These are phyloP conservation scores for Drosophila percnosoma DNA, from an alignment of 2,888 invertebrate species.

Conservation along the genomic window DNA sequence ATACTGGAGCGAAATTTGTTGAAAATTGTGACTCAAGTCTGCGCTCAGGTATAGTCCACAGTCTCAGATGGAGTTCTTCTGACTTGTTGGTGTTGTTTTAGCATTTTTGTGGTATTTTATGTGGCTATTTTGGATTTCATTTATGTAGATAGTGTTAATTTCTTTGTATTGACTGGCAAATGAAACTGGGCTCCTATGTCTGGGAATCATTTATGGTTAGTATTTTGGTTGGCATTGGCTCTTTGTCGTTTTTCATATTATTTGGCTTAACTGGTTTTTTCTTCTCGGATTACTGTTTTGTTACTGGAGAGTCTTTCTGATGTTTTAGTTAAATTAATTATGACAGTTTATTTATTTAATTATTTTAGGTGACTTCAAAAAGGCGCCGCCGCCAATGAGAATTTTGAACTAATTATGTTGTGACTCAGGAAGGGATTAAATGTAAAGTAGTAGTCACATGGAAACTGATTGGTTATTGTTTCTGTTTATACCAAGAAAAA, in stretches of 20 bases:
- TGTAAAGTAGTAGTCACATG: constrained; percentile 23
- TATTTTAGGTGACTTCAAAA: constrained; percentile 65
- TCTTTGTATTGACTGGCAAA: constrained; percentile 44
- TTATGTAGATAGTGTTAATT: constrained; percentile 55
- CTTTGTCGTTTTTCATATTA: constrained; percentile 34
- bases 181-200: constrained; percentile 3
- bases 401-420: constrained; percentile 67
- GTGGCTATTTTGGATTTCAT: constrained; percentile 50
- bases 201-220: constrained; percentile 52
- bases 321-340: constrained; percentile 72
- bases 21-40: constrained; percentile 41
- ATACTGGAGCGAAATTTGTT: neutral
- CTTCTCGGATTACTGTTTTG: constrained; percentile 34
- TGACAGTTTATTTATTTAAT: constrained; percentile 80
- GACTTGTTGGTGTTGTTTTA: constrained; percentile 11
- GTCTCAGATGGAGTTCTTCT: constrained; percentile 17
- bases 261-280: constrained; percentile 28
- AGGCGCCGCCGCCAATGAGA: constrained; percentile 25
- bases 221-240: constrained; percentile 71
- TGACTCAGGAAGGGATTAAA: constrained; percentile 71
- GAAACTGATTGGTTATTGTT: constrained; percentile 9
- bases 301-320: constrained; percentile 37
- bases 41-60: constrained; percentile 38
- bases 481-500: constrained; percentile 1
- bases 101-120: constrained; percentile 41